A percentile compares a stretch with the other conserved stretches of the same genome.
These are phyloP conservation scores for Eupithecia insigniata DNA, from an alignment of 2,888 invertebrate species.

Conservation along the genomic window DNA sequence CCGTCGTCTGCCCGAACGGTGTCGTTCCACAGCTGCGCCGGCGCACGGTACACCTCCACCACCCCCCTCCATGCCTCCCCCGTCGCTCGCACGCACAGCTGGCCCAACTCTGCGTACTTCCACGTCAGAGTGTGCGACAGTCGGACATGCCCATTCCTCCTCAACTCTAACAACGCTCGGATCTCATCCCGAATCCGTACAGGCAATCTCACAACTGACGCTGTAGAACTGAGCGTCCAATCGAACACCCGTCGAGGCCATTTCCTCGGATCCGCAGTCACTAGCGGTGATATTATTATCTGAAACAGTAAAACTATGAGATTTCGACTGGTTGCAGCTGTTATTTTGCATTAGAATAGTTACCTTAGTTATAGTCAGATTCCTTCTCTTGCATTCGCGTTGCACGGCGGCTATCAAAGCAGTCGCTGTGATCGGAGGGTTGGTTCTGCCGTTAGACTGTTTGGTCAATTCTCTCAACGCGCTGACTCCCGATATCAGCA, in stretches of 20 bases:
- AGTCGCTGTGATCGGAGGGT: constrained; percentile 73
- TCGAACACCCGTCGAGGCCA: constrained; percentile 68
- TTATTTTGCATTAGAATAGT: constrained; percentile 1
- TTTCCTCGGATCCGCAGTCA: constrained; percentile 75
- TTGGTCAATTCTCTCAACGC: constrained; percentile 86
- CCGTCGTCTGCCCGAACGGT: constrained; percentile 84
- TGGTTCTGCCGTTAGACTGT: constrained; percentile 63
- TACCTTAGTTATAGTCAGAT: constrained; percentile 74
- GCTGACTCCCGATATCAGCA: constrained; percentile 86
- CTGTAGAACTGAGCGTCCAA: constrained; percentile 52
- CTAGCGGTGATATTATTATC: constrained; percentile 73
- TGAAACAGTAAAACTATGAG: constrained; percentile 49
- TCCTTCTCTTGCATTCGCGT: constrained; percentile 71
- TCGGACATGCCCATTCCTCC: constrained; percentile 62
- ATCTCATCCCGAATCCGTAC: constrained; percentile 66
- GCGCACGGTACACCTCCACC: constrained; percentile 69
- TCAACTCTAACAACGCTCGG: constrained; percentile 65
- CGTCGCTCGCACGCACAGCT: constrained; percentile 67
- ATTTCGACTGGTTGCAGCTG: background rate
- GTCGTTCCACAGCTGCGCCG: constrained; percentile 80
- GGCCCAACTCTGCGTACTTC: constrained; percentile 74
- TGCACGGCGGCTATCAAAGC: constrained; percentile 73
- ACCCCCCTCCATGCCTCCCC: constrained; percentile 65
- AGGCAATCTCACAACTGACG: constrained; percentile 63
- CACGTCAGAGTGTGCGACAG: constrained; percentile 70